Evolutionary conservation across 2,888 invertebrate genomes (phyloP).

Genomic region (Napeogenes sylphis): DNA sequence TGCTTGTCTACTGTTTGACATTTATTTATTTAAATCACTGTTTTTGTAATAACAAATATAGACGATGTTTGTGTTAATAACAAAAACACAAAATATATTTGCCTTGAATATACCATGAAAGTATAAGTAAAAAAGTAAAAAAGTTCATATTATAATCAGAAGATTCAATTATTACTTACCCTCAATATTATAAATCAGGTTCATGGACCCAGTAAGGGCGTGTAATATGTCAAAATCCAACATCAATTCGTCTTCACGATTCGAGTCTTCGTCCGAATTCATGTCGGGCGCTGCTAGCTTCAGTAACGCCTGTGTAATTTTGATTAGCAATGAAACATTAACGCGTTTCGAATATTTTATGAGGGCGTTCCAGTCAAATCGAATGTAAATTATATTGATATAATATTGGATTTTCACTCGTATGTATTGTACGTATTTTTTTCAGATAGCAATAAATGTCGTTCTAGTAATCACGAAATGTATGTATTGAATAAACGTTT

Average conservation of each 20-base stretch:
- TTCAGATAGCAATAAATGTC: no score
- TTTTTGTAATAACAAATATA: no score
- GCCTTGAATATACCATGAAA: no score
- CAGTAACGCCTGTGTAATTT: conserved; percentile 60
- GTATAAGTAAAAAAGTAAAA: background rate
- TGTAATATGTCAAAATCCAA: conserved; percentile 55
- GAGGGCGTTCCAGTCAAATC: conserved; percentile 15
- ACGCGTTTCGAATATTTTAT: conserved; percentile 26
- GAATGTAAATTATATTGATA: conserved; percentile 14
- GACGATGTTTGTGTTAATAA: no score
- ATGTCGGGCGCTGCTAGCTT: conserved; percentile 68
- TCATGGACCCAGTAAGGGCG: conserved; percentile 56
- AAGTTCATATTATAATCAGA: background rate
- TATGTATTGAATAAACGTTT: background rate
- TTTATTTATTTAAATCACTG: no score
- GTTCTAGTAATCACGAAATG: no score
- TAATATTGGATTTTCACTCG: background rate
- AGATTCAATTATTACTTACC: conserved; percentile 25
- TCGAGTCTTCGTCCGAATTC: conserved; percentile 53
- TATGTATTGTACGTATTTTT: background rate
- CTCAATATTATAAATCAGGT: conserved; percentile 36
- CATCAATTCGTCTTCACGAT: conserved; percentile 56
- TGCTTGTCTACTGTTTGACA: no score
- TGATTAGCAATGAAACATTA: conserved; percentile 49
- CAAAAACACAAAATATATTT: no score